A percentile compares a stretch with the other conserved stretches of the same genome.
These are phyloP conservation scores for Ibycter americanus DNA, from an alignment of 2,797 vertebrate species.

Conservation along the genomic window DNA sequence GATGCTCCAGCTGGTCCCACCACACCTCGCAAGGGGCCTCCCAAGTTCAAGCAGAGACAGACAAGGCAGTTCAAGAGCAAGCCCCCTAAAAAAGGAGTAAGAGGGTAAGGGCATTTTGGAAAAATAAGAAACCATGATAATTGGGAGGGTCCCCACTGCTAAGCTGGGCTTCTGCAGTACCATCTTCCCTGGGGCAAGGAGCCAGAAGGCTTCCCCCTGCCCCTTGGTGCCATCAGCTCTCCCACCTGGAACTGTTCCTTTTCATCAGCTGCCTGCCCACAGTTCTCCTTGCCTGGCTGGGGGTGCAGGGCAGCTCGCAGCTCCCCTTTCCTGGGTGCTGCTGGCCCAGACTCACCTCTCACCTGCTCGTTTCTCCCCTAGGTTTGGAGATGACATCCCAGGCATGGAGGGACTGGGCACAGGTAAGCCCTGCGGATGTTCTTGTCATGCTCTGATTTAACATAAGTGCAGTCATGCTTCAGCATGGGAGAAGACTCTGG, in stretches of 20 bases:
- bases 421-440: slow-evolving; percentile 60
- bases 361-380: slow-evolving; percentile 48
- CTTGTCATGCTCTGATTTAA: not conserved
- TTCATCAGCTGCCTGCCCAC: not conserved
- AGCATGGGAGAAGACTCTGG: not conserved
- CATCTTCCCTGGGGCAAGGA: not conserved
- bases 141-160: not conserved
- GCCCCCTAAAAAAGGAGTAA: slow-evolving; percentile 82
- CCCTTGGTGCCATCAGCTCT: not conserved
- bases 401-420: slow-evolving; percentile 95
- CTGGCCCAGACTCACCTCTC: not conserved
- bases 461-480: not conserved
- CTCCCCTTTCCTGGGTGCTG: not conserved
- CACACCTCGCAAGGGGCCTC: slow-evolving; percentile 80
- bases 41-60: slow-evolving; percentile 86
- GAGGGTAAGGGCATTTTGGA: slow-evolving; percentile 71
- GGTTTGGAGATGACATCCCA: slow-evolving; percentile 96
- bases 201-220: not conserved
- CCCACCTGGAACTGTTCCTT: not conserved
- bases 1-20: slow-evolving; percentile 65
- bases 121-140: not conserved
- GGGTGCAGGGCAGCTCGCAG: not conserved
- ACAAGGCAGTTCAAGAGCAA: slow-evolving; percentile 87
- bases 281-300: not conserved
- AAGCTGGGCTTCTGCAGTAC: not conserved